Base-by-base conservation (phyloP, 92 coral and sea anemone genomes). In the Bergia sp. region DNA sequence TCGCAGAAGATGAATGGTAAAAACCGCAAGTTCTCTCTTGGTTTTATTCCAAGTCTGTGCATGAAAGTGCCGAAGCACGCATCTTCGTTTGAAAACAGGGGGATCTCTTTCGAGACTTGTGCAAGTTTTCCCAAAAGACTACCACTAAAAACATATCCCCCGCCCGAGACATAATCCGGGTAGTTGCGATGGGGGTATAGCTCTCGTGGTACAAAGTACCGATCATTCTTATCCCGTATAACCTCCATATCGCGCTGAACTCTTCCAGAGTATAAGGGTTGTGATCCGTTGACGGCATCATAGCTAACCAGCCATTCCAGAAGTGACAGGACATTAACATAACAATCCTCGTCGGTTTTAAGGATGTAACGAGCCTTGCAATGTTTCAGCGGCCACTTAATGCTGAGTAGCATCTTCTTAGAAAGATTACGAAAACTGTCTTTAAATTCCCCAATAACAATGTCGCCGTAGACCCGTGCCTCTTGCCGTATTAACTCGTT, bases 301-400 rank as follows among this genome's bases (percentile, higher is more conserved):
- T 93, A 90, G 20, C 91, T 92, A 16, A 55, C 89, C 5, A 95
- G 77, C 98, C 98, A 95, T 77, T 93, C 82, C 37, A 95, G 37
- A 23, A 95, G 90, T 16, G 96, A 89, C 15, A 91, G 80, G 12
- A 92, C 87, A 53, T 95, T 95, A 3, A 95, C 91, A 76, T 85
- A 95, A 38, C 98, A 95, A 79, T 95, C 98, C 16, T 95, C 98
- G 76, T 95, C 98, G 3, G 98, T 93, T 86, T 95, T 95, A 65
- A 95, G 91, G 16, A 95, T 84, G 87, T 93, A 95, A 50, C 85
- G 91, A 2, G 98, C 83, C 45, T 49, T 80, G 76, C 98, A 95
- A 85, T 90, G 72, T 13, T 64, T 74, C 11, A 69, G 43, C 3
- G 98, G 83, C 98, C 98, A 95, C 61, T 50, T 67, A 6, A 95